Evolutionary conservation across 2,113 vertebrate species (phyloP), one percentile per base, ranked within the genome.

Genomic region (Burhinus oedicnemus): DNA sequence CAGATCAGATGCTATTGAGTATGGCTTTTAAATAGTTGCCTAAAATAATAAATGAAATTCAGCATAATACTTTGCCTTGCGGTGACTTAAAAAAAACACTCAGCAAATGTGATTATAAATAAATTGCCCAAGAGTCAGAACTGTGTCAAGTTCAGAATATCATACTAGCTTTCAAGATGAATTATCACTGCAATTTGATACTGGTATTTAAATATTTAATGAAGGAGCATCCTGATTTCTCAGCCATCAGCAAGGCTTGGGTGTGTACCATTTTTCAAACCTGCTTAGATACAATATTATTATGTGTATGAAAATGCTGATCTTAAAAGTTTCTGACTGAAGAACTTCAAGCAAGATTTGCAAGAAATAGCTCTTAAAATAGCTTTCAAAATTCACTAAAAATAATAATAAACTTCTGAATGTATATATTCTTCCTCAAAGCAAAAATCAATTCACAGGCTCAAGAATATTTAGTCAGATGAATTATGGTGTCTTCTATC

Each of bases 1-100:
- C 74, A 86, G 87, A 85, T 97, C 85, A 94, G 72, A 27, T 70
- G 60, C 40, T 78, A 55, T 27, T 42, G 42, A 54, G 11, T 89
- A 47, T 93, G 82, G 22, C 23, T 97, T 95, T 95, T 95, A 94
- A 98, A 90, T 92, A 69, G 51, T 62, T 83, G 75, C 42, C 87
- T 77, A 94, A 94, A 97, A 95, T 96, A 87, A 77, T 61, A 92
- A 76, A 49, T 88, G 61, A 90, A 88, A 61, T 29, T 90, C 61
- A 85, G 85, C 68, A 19, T 93, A 64, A 68, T 90, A 30, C 57
- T 93, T 77, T 54, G 60, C 74, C 44, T 91, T 81, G 84, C 61
- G 22, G 62, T 95, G 90, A 96, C 80, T 96, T 97, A 83, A 96
- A 98, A 95, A 89, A 70, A 2, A 40, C 20, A 66, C 64, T 96